Base-by-base conservation (phyloP, 2,888 invertebrate species). In the Adela reaumurella region DNA sequence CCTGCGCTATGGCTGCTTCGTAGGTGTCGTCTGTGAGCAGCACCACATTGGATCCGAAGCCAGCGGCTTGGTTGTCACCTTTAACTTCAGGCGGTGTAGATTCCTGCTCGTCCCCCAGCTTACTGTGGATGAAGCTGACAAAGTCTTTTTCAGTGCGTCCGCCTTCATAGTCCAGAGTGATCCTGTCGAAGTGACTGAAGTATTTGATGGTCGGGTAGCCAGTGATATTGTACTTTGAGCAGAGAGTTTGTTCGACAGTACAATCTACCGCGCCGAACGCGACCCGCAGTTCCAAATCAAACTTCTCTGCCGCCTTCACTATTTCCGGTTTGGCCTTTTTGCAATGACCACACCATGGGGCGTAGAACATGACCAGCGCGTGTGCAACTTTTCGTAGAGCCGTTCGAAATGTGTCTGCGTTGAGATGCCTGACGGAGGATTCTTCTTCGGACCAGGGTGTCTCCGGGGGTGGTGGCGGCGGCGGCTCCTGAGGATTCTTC, bases 261-360 rank as follows among this genome's bases (percentile, higher is more conserved):
- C 94, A 94, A 69, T 94, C 94, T 1, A 95, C 86, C 1, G 94
- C 94, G 0, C 86, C 92, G 63, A 93, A 86, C 11, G 84, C 83
- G 1, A 92, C 84, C 70, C 89, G 87, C 4, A 88, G 79, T 62
- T 92, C 90, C 55, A 92, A 90, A 45, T 84, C 85, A 57, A 90
- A 86, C 19, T 77, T 68, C 46, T 85, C 86, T 0, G 93, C 93
- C 1, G 94, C 93, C 20, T 78, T 81, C 45, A 83, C 83, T 62
- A 76, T 74, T 62, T 90, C 92, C 1, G 94, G 93, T 67, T 94
- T 94, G 0, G 92, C 86, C 58, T 84, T 86, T 64, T 94, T 94
- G 64, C 94, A 94, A 66, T 94, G 93, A 0, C 93, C 93, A 65
- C 94, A 94, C 94, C 94, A 95, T 11, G 94, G 94, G 0, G 94